These are phyloP conservation scores for Phrynocephalus vlangalii DNA, from an alignment of 2,797 vertebrate species.

Conservation along the genomic window DNA sequence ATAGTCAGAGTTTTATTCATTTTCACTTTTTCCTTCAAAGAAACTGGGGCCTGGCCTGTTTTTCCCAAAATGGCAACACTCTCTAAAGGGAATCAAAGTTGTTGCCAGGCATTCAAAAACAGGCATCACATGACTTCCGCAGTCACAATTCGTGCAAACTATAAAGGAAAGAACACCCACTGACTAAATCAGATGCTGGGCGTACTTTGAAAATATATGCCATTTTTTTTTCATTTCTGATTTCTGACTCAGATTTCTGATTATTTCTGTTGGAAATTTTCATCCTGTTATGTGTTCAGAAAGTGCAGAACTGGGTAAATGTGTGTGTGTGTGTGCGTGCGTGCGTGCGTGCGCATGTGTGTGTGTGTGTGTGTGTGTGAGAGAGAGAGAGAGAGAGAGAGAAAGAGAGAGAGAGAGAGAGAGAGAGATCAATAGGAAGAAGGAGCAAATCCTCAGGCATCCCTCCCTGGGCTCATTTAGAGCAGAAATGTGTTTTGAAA, in stretches of 20 bases:
- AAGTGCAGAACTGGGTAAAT: background rate
- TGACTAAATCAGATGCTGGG: background rate
- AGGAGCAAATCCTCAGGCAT: background rate
- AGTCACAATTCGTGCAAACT: no score
- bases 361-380: no score
- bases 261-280: background rate
- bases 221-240: background rate
- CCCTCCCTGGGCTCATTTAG: background rate
- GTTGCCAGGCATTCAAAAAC: no score
- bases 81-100: no score
- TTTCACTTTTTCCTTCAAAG: no score
- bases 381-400: background rate
- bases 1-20: no score
- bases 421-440: background rate
- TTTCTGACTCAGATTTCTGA: background rate
- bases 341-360: no score
- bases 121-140: no score
- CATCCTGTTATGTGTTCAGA: background rate
- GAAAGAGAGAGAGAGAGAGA: background rate
- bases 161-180: background rate
- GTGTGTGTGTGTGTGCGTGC: background rate
- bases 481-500: background rate
- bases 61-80: no score
- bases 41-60: no score
- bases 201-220: background rate